Conservation (phyloP, 2,113 vertebrate species). For the Eupsittula cactorum region DNA sequence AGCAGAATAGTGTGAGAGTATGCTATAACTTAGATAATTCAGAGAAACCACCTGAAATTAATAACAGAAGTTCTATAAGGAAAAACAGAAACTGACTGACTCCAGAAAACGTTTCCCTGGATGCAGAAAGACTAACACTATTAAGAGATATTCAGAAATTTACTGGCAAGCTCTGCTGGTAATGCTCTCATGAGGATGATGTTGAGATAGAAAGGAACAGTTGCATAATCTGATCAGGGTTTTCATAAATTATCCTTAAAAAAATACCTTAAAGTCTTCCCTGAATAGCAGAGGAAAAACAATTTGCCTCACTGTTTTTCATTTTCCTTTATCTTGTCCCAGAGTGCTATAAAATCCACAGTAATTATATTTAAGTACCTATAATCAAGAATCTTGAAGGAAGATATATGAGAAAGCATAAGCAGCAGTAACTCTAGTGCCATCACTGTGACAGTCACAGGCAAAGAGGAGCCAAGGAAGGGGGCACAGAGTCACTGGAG, state of each 20-base stretch:
- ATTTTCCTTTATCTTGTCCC: slow-evolving; percentile 38
- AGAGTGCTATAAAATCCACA: slow-evolving; percentile 20
- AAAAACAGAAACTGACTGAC: background rate
- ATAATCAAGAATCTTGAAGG: slow-evolving; percentile 9
- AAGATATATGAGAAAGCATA: background rate
- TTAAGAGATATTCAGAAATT: slow-evolving; percentile 4
- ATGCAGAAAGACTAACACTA: background rate
- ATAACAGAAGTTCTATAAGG: background rate
- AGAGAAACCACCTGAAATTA: background rate
- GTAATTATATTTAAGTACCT: slow-evolving; percentile 38
- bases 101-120: background rate
- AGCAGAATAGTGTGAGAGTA: background rate
- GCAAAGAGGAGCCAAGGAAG: background rate
- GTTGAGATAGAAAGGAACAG: slow-evolving; percentile 17
- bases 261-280: background rate
- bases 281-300: background rate
- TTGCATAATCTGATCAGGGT: slow-evolving; percentile 1
- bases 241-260: slow-evolving; percentile 42
- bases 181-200: background rate
- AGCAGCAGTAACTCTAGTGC: background rate
- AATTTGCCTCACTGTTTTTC: slow-evolving; percentile 13
- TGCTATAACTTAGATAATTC: background rate
- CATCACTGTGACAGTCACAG: background rate
- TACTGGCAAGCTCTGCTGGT: background rate
- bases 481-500: accelerated